These are phyloP conservation scores for Agrochola litura DNA, from an alignment of 2,888 invertebrate species.

Conservation along the genomic window DNA sequence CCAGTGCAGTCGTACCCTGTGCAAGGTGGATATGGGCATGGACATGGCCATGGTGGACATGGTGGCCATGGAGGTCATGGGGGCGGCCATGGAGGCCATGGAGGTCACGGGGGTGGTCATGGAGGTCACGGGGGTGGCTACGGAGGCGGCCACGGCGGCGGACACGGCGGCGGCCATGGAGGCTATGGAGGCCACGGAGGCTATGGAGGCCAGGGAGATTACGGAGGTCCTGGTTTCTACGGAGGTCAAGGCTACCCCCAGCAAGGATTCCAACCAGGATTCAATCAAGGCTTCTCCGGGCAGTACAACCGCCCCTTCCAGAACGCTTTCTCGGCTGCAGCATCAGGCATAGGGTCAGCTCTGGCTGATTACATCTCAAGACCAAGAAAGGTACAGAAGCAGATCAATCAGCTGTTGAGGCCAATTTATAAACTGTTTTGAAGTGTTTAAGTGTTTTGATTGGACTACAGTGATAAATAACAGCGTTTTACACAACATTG, in stretches of 20 bases:
- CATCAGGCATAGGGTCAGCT: constrained; percentile 89
- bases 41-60: constrained; percentile 67
- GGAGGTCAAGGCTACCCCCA: constrained; percentile 61
- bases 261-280: constrained; percentile 53
- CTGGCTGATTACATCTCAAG: constrained; percentile 85
- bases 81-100: constrained; percentile 54
- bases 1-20: constrained; percentile 63
- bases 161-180: constrained; percentile 57
- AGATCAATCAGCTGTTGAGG: constrained; percentile 81
- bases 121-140: constrained; percentile 65
- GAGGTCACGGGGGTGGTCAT: constrained; percentile 54
- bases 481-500: background rate
- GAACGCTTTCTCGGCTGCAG: constrained; percentile 82
- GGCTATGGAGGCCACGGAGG: constrained; percentile 65
- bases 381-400: constrained; percentile 81
- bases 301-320: constrained; percentile 78
- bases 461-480: constrained; percentile 22
- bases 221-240: constrained; percentile 57
- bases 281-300: constrained; percentile 52
- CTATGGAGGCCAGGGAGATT: constrained; percentile 64
- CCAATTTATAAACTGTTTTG: constrained; percentile 84
- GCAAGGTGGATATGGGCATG: constrained; percentile 63
- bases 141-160: constrained; percentile 53
- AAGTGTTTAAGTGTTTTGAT: constrained; percentile 31
- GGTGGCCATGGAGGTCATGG: constrained; percentile 67